Evolutionary conservation across 2,113 vertebrate genomes (phyloP), one percentile per base, ranked within the genome.

Genomic region (Eupsittula cactorum): DNA sequence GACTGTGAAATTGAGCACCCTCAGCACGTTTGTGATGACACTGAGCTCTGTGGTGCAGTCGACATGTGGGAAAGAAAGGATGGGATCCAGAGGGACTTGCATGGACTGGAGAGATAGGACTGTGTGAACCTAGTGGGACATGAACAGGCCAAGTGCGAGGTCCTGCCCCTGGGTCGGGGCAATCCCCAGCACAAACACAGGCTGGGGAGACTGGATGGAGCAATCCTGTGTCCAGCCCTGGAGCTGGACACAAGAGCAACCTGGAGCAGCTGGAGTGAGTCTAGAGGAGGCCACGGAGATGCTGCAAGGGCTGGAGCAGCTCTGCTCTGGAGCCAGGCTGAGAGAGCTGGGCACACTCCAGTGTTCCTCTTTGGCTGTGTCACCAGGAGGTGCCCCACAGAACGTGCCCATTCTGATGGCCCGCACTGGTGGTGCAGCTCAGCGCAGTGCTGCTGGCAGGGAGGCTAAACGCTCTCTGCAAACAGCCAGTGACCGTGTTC

Each of bases 401-500:
- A n/a, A 57, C 2, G 6, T 57, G 55, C 55, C 33, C 19, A 1
- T 57, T 13, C 55, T 57, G 19, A 21, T n/a, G 33, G 31, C 31
- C 33, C 9, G 5, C 33, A n/a, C 55, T 57, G 55, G 55, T 20
- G 19, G 20, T 57, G 55, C 52, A 53, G 52, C 55, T 57, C 55
- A 57, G 20, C 13, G 2, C 55, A 20, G 33, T 57, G 55, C 19
- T 21, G 55, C 33, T 33, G 37, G 29, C 37, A 17, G 16, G 11
- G 70, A 23, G 29, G 29, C 20, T 31, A 29, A 13, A 3, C 13
- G 37, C 28, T 33, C 23, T 2, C 75, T 11, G 76, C 24, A 7
- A 14, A 31, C 4, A 33, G 16, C 16, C 6, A 13, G 57, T 2
- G 33, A 35, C 63, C 20, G 0, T 2, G 14, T 13, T 31, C 28